Percentiles rank a stretch among this genome's conserved stretches.
Evolutionary conservation across 2,797 vertebrate species (phyloP).

Genomic region (Epinephelus awoara): DNA sequence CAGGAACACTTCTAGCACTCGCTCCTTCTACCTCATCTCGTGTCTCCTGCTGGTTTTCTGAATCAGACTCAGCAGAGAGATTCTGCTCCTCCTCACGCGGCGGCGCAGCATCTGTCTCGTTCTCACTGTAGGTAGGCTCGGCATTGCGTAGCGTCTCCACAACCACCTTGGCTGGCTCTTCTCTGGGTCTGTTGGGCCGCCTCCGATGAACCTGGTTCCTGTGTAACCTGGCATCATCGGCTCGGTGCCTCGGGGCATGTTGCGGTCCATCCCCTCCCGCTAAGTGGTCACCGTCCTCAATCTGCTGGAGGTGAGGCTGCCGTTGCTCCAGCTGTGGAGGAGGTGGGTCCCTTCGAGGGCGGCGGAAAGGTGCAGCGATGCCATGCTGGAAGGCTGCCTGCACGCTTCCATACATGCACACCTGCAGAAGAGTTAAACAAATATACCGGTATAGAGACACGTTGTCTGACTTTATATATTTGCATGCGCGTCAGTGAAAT

Average conservation of each 20-base stretch:
- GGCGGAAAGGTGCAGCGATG: constrained; percentile 69
- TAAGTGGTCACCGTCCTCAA: background rate
- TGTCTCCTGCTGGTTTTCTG: constrained; percentile 41
- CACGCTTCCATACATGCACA: constrained; percentile 75
- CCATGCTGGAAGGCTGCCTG: constrained; percentile 80
- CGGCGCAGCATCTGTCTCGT: constrained; percentile 62
- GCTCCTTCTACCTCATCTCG: constrained; percentile 14
- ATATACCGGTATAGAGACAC: background rate
- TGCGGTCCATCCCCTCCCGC: constrained; percentile 62
- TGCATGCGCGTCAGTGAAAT: background rate
- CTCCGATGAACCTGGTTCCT: constrained; percentile 47
- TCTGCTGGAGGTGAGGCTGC: constrained; percentile 18
- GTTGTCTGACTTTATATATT: background rate
- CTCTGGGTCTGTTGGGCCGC: constrained; percentile 3
- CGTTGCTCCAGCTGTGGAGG: constrained; percentile 53
- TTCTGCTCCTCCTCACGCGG: constrained; percentile 24
- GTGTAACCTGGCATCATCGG: background rate
- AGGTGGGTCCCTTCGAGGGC: constrained; percentile 63
- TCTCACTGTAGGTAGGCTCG: constrained; percentile 30
- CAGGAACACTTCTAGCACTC: background rate
- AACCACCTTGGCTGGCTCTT: background rate
- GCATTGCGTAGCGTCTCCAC: constrained; percentile 74
- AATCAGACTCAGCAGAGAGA: constrained; percentile 25
- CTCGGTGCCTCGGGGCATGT: background rate
- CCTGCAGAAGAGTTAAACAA: constrained; percentile 59